Conservation (phyloP, 92 coral and sea anemone genomes). For the Pocillopora meandrina region DNA sequence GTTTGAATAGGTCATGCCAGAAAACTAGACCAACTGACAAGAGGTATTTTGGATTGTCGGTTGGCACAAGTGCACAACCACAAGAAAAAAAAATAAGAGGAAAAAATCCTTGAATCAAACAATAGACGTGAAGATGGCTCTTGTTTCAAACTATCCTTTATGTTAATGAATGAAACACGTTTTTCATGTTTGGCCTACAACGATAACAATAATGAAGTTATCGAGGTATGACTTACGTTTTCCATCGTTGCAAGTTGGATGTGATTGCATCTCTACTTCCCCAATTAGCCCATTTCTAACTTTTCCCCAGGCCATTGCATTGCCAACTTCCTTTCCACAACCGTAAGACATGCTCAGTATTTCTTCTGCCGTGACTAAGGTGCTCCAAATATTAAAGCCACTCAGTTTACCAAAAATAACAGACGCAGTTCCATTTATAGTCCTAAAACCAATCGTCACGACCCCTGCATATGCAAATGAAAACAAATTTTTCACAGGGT, state of each 20-base stretch:
- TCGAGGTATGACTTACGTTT: not conserved
- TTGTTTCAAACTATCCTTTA: too few species aligned
- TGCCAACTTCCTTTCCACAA: constrained; percentile 46
- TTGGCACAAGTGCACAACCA: too few species aligned
- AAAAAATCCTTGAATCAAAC: too few species aligned
- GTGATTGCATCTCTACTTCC: not conserved
- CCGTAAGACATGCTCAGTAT: constrained; percentile 61
- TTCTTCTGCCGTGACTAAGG: constrained; percentile 19
- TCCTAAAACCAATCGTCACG: constrained; percentile 27
- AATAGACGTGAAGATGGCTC: too few species aligned
- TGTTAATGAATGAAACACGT: too few species aligned
- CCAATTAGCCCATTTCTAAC: constrained; percentile 13
- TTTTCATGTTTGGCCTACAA: too few species aligned
- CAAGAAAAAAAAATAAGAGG: too few species aligned
- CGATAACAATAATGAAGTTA: too few species aligned
- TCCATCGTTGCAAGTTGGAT: constrained; percentile 6
- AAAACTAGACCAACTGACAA: too few species aligned
- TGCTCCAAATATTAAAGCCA: constrained; percentile 46
- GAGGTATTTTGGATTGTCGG: too few species aligned
- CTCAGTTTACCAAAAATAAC: constrained; percentile 19
- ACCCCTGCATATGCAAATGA: not conserved
- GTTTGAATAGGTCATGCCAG: too few species aligned
- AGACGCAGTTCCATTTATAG: not conserved
- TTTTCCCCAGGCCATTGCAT: constrained; percentile 34
- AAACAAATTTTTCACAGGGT: not conserved